These are phyloP conservation scores for Siphonodentalium dalli DNA, from an alignment of 2,888 invertebrate genomes.

Conservation along the genomic window DNA sequence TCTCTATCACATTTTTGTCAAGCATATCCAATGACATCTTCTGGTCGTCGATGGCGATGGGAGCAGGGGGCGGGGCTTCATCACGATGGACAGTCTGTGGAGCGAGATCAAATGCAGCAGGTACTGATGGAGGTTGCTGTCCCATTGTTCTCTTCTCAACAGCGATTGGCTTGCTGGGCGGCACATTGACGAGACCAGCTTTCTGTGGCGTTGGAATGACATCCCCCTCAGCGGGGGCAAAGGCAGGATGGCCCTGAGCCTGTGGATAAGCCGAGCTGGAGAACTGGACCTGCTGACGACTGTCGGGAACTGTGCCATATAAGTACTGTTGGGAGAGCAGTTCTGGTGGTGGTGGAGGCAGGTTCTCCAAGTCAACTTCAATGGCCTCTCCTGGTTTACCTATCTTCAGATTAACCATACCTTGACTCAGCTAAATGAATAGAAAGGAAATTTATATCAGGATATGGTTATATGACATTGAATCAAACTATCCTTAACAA, in stretches of 20 bases:
- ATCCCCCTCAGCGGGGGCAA: conserved; percentile 48
- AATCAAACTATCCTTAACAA: too few species aligned
- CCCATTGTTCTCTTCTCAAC: conserved; percentile 44
- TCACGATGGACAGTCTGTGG: conserved; percentile 49
- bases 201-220: conserved; percentile 41
- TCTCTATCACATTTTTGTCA: conserved; percentile 57
- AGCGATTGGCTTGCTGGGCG: conserved; percentile 44
- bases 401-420: conserved; percentile 36
- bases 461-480: neutral
- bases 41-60: conserved; percentile 34
- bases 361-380: conserved; percentile 32
- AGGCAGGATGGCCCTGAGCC: conserved; percentile 35
- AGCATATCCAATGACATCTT: conserved; percentile 60
- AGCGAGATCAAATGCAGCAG: conserved; percentile 52
- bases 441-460: neutral
- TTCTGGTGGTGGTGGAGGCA: conserved; percentile 54
- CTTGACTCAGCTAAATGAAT: conserved; percentile 40
- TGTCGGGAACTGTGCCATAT: conserved; percentile 52
- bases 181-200: conserved; percentile 40
- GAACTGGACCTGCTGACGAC: conserved; percentile 44
- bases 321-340: conserved; percentile 54
- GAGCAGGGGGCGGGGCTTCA: conserved; percentile 43
- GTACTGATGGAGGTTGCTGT: conserved; percentile 49
- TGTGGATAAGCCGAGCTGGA: conserved; percentile 37
- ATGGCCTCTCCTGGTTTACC: conserved; percentile 26